phyloP scores from a whole-genome alignment of 2,888 invertebrate genomes.

The Drosophila setosimentum region DNA sequence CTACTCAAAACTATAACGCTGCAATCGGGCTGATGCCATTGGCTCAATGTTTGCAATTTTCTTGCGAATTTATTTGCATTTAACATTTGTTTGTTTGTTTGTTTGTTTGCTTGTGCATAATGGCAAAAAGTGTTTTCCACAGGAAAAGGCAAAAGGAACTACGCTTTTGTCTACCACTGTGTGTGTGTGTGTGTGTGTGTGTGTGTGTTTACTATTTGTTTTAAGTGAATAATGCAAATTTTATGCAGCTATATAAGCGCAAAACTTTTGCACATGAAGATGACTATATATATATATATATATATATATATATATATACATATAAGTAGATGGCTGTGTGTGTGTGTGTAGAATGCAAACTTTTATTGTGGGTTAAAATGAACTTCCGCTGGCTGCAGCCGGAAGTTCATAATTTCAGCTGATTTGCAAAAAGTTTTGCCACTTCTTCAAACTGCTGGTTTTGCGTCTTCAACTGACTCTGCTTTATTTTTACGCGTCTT shows the following conservation, averaged over 20 bases:
- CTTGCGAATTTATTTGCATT: conserved; percentile 78
- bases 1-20: conserved; percentile 45
- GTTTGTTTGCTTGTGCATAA: conserved; percentile 62
- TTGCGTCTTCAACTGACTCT: not conserved
- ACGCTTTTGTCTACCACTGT: conserved; percentile 15
- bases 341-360: conserved; percentile 67
- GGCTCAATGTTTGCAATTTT: conserved; percentile 63
- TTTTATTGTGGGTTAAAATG: conserved; percentile 82
- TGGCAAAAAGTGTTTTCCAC: conserved; percentile 64
- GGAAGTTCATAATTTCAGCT: conserved; percentile 82
- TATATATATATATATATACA: conserved; percentile 34
- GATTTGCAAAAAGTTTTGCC: conserved; percentile 76
- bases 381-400: conserved; percentile 76
- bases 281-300: conserved; percentile 50
- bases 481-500: conserved; percentile 17
- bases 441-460: conserved; percentile 38
- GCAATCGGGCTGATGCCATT: conserved; percentile 41
- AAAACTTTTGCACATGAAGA: conserved; percentile 81
- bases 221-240: conserved; percentile 81
- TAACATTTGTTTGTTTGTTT: conserved; percentile 76
- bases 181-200: not conserved
- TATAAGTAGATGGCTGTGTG: conserved; percentile 31
- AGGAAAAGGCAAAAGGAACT: conserved; percentile 62
- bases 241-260: conserved; percentile 77
- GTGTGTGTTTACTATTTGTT: conserved; percentile 67